Conservation (phyloP, 2,888 invertebrate species). For the Carcina quercana region DNA sequence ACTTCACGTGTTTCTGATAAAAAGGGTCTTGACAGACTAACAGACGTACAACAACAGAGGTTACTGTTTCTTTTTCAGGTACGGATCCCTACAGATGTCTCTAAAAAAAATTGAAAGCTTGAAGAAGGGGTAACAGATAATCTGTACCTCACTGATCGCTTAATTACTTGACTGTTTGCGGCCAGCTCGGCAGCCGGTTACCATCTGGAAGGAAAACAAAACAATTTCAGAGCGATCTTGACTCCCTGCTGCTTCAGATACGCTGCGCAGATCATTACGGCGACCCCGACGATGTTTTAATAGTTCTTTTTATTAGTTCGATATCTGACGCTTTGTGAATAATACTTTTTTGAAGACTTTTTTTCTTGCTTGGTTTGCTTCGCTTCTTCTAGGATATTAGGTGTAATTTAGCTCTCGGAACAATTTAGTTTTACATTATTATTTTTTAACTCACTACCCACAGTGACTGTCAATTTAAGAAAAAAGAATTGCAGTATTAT, state of each 20-base stretch:
- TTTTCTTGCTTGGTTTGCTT: constrained; percentile 21
- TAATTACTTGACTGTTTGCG: no score
- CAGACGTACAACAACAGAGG: not conserved
- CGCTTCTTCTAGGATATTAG: no score
- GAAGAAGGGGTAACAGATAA: constrained; percentile 23
- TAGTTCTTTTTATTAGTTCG: constrained; percentile 30
- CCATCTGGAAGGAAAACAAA: constrained; percentile 43
- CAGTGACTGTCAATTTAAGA: no score
- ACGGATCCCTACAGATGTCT: constrained; percentile 1
- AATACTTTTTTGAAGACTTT: constrained; percentile 38
- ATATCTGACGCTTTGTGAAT: constrained; percentile 33
- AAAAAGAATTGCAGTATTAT: no score
- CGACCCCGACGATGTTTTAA: constrained; percentile 42
- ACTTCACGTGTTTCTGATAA: not conserved
- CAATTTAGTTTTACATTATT: no score
- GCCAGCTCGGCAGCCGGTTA: constrained; percentile 27
- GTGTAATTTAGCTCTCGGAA: no score
- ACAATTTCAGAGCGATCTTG: constrained; percentile 47
- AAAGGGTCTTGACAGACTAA: not conserved
- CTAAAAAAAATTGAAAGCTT: not conserved
- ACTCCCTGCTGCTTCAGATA: no score
- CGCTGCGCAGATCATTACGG: constrained; percentile 56
- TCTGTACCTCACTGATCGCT: constrained; percentile 26
- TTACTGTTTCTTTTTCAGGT: no score
- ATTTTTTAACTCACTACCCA: no score